Conservation (phyloP, 2,797 vertebrate genomes). For the Rhincodon typus region DNA sequence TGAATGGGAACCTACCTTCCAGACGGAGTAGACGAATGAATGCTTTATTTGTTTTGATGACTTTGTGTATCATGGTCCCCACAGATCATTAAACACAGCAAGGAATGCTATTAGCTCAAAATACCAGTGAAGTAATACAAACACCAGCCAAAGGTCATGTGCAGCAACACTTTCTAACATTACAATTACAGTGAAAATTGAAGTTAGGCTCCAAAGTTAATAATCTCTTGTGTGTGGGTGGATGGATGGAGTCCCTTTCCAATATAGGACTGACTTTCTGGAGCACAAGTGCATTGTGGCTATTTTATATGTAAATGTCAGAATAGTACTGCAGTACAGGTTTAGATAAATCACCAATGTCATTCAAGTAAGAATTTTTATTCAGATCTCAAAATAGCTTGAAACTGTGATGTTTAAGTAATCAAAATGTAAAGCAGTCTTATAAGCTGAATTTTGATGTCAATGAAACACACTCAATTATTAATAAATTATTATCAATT, state of each 20-base stretch:
- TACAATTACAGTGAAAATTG: not conserved
- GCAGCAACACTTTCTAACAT: not conserved
- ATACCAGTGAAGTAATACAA: not conserved
- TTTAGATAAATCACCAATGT: not conserved
- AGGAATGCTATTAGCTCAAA: not conserved
- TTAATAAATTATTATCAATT: too few relatives aligned
- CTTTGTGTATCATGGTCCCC: not conserved
- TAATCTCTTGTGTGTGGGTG: not conserved
- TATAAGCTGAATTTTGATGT: not conserved
- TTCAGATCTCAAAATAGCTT: not conserved
- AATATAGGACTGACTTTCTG: not conserved
- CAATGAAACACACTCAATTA: not conserved
- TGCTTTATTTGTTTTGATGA: constrained; percentile 25
- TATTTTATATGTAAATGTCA: not conserved
- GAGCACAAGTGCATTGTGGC: not conserved
- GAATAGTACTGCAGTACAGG: not conserved
- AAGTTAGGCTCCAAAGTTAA: not conserved
- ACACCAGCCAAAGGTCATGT: not conserved
- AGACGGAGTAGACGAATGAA: not conserved
- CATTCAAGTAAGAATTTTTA: not conserved
- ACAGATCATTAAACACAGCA: not conserved
- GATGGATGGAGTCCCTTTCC: not conserved
- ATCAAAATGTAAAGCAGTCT: not conserved
- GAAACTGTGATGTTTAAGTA: not conserved
- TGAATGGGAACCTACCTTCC: not conserved